Percentiles rank a stretch among this genome's conserved stretches.
These are phyloP conservation scores for Saccopteryx leptura DNA, from an alignment of 2,113 vertebrate genomes.

Conservation along the genomic window DNA sequence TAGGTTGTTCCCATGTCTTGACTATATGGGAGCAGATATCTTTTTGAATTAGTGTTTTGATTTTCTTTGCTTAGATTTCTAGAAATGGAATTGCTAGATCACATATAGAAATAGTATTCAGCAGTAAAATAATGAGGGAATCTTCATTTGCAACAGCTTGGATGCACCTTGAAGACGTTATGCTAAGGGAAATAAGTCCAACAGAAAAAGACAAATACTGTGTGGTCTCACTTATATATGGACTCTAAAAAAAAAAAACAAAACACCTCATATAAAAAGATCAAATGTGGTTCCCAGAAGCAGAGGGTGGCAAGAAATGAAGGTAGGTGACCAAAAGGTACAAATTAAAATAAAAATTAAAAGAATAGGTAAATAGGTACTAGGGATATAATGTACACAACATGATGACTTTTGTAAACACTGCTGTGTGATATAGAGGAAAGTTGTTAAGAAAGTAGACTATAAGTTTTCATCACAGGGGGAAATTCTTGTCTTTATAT, in stretches of 20 bases:
- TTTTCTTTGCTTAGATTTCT: neutral
- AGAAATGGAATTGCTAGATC: neutral
- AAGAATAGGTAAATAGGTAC: neutral
- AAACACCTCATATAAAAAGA: neutral
- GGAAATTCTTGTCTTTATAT: neutral
- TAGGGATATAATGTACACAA: neutral
- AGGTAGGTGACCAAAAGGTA: neutral
- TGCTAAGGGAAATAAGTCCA: neutral
- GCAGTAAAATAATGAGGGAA: neutral
- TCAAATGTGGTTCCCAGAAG: neutral
- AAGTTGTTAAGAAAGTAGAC: neutral
- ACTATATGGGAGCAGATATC: neutral
- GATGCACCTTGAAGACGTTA: neutral
- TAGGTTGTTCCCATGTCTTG: neutral
- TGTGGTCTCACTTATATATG: no score
- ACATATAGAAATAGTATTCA: neutral
- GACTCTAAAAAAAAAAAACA: no score
- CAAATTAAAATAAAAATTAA: no score
- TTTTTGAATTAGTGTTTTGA: neutral
- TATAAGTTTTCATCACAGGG: neutral
- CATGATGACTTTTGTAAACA: neutral
- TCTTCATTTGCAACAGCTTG: neutral
- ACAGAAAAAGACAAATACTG: no score
- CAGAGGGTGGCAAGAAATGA: neutral
- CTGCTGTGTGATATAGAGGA: neutral